Base-by-base conservation (phyloP, 2,797 vertebrate species). In the Protosalanx chinensis region DNA sequence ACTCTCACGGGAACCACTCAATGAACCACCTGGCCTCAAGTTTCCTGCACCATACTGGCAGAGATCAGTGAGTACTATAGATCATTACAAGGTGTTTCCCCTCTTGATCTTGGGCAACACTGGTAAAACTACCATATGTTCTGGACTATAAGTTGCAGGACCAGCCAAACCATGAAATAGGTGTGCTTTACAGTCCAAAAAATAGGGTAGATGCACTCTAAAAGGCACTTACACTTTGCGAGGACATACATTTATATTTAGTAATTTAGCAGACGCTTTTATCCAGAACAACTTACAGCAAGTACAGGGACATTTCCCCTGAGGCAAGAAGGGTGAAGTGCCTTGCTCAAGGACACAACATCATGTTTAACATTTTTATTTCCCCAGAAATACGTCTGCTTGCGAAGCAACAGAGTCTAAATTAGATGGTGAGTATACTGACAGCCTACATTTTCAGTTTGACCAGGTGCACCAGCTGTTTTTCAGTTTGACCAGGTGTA, bases 341-440 rank as follows among this genome's bases (percentile, higher is more conserved):
- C 23, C 23, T 27, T 27, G 23, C 23, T 27, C 23, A 27, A 27
- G 23, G 23, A 27, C 23, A 27, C 23, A 27, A 27, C 23, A 27
- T 27, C 23, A 27, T 27, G 23, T 27, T 27, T 27, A 35, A 37
- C 35, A 41, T 16, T 62, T 16, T 67, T 35, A 56, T 35, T 33
- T 72, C 68, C 76, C 23, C 76, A 90, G 88, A 1, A 67, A 74
- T 1, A 35, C 30, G 6, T 16, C 70, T 32, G 67, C 29, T 30
- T 35, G 27, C 23, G 59, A 46, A 8, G 12, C 15, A 0, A 64
- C 72, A 0, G 86, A 86, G 68, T 84, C 81, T 5, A 84, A 70
- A 18, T 76, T 81, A 2, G 70, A 88, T n/a, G n/a, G 88, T 89
- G 29, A 84, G 87, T 85, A 7, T 37, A 56, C 29, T 29, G 41